Evolutionary conservation across 1,140 invertebrate genomes (phyloP), one percentile per base, ranked within the genome.

Genomic region (Drosophila tani): DNA sequence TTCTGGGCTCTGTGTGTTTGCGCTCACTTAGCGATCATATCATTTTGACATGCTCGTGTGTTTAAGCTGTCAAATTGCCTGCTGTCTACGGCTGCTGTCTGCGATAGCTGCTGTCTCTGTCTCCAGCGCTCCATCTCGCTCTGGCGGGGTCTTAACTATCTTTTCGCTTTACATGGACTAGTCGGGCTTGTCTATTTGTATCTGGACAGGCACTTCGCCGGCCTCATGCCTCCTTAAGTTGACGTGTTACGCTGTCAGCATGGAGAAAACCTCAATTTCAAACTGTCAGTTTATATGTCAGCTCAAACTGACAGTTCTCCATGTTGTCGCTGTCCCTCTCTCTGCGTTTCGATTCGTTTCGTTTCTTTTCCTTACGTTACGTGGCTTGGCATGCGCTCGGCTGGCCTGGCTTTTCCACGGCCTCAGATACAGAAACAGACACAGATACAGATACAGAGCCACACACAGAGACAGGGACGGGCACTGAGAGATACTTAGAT

Each of bases 231-330:
- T 87, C 81, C 85, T 88, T 88, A 90, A 88, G 85, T 88, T 88
- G 85, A 88, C 85, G 85, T 90, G 85, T 90, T 91, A 90, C 82
- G 85, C 85, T 90, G 85, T 90, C 85, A 91, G 85, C 85, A 77
- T 91, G 75, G 86, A 90, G 85, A 90, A 90, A 90, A 90, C 85
- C 85, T 90, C 85, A 90, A 90, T 90, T 90, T 90, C 85, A 90
- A 90, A 83, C 85, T 90, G 85, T 90, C 85, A 90, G 85, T 90
- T 90, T 90, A 83, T 90, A 70, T 90, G 85, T 90, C 85, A 90
- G 86, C 86, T 90, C 75, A 81, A 90, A 85, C 85, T 90, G 85
- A 85, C 85, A 90, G 85, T 90, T 90, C 85, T 90, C 81, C 81
- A 90, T 78, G 58, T 75, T 79, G 68, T 78, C 75, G 77, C 45